A percentile compares a stretch with the other conserved stretches of the same genome.
Evolutionary conservation across 1,140 invertebrate species (phyloP).

Genomic region (Aphaenogaster ashmeadi): DNA sequence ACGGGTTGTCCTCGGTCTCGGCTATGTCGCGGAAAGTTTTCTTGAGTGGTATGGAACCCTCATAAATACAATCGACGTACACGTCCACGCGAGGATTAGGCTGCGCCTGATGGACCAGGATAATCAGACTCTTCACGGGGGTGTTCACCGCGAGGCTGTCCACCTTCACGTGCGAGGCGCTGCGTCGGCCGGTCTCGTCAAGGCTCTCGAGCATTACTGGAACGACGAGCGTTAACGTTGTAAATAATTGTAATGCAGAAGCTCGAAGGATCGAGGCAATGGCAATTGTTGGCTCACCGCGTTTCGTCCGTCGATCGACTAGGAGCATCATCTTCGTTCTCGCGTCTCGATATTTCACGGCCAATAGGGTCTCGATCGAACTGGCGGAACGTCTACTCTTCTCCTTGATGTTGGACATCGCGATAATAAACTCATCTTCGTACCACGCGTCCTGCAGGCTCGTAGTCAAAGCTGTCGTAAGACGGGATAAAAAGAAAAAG

Average conservation of each 20-base stretch:
- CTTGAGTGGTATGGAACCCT: conserved; percentile 87
- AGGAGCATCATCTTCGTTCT: conserved; percentile 90
- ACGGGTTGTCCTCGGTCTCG: conserved; percentile 40
- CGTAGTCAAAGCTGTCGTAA: conserved; percentile 87
- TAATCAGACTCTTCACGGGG: conserved; percentile 87
- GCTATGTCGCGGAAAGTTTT: conserved; percentile 87
- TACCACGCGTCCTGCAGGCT: conserved; percentile 88
- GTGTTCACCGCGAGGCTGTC: conserved; percentile 86
- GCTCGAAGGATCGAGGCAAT: neutral
- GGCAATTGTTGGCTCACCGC: conserved; percentile 86
- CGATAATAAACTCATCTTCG: conserved; percentile 89
- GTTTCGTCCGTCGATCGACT: conserved; percentile 89
- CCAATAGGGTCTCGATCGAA: conserved; percentile 89
- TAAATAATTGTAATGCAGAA: conserved; percentile 25
- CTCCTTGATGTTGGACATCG: conserved; percentile 89
- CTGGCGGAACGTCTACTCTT: conserved; percentile 86
- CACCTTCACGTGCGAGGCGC: conserved; percentile 87
- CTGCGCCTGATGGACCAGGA: conserved; percentile 88
- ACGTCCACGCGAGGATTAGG: conserved; percentile 87
- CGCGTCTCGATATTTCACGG: conserved; percentile 89
- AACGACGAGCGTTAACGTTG: conserved; percentile 19
- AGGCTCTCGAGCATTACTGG: conserved; percentile 89
- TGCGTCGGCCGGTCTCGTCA: conserved; percentile 84
- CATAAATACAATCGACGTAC: conserved; percentile 88
- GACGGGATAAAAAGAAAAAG: conserved; percentile 50